Percentiles rank a stretch among this genome's conserved stretches.
phyloP scores from a whole-genome alignment of 2,113 vertebrate genomes.

The Triplophysa rosa region DNA sequence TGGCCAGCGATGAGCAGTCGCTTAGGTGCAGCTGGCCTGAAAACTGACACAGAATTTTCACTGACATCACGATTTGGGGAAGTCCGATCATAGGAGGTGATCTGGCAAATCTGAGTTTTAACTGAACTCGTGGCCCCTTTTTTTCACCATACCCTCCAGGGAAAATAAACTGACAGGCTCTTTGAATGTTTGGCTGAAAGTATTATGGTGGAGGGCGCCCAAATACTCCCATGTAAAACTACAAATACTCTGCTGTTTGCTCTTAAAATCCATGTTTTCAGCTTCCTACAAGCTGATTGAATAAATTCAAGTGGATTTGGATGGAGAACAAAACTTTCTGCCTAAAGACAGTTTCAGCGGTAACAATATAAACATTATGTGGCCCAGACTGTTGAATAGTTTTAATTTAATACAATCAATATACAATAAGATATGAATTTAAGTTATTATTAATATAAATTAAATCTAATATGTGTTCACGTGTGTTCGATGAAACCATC shows the following conservation, averaged over 20 bases:
- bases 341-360: conserved; percentile 13
- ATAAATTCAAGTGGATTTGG: conserved; percentile 8
- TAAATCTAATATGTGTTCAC: too few species aligned
- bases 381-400: too few species aligned
- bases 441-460: too few species aligned
- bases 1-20: background rate
- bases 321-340: conserved; percentile 34
- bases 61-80: conserved; percentile 27
- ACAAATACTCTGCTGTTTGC: conserved; percentile 49
- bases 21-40: conserved; percentile 1
- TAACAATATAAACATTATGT: too few species aligned
- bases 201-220: conserved; percentile 32
- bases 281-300: conserved; percentile 35
- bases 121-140: conserved; percentile 32
- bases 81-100: conserved; percentile 29
- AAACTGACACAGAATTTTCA: background rate
- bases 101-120: conserved; percentile 50
- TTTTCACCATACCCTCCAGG: conserved; percentile 26
- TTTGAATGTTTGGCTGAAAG: conserved; percentile 39
- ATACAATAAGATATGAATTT: too few species aligned
- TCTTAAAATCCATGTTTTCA: conserved; percentile 42
- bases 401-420: too few species aligned
- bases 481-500: too few species aligned
- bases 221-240: background rate
- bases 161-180: conserved; percentile 42